phyloP scores from a whole-genome alignment of 2,888 invertebrate genomes.

The Epinotia bilunana region DNA sequence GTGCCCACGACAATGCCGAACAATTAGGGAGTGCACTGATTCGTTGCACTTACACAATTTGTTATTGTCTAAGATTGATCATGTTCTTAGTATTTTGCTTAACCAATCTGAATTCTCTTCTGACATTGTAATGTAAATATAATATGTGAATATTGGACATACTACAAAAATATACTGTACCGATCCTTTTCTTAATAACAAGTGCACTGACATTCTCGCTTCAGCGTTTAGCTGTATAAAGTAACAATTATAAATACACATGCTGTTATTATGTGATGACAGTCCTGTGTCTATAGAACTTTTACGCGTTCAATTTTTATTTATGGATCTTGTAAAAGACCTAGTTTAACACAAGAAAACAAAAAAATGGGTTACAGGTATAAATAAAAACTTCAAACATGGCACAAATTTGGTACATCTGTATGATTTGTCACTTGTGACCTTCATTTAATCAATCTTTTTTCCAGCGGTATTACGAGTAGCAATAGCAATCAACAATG shows the following conservation, averaged over 20 bases:
- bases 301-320: neutral
- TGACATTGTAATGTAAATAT: neutral
- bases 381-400: too few relatives aligned
- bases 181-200: neutral
- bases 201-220: too few relatives aligned
- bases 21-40: constrained; percentile 56
- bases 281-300: neutral
- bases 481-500: too few relatives aligned
- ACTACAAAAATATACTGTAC: neutral
- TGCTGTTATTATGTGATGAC: too few relatives aligned
- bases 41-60: constrained; percentile 47
- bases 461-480: too few relatives aligned
- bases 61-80: constrained; percentile 48
- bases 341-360: neutral
- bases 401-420: too few relatives aligned
- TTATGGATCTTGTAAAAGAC: neutral
- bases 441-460: too few relatives aligned
- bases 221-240: too few relatives aligned
- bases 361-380: too few relatives aligned
- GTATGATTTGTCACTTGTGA: too few relatives aligned
- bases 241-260: too few relatives aligned
- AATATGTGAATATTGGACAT: neutral
- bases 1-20: constrained; percentile 60
- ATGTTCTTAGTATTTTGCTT: constrained; percentile 9
- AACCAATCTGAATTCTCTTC: neutral